Percentiles rank a stretch among this genome's conserved stretches.
These are phyloP conservation scores for Myiozetetes cayanensis DNA, from an alignment of 2,113 vertebrate species.

Conservation along the genomic window DNA sequence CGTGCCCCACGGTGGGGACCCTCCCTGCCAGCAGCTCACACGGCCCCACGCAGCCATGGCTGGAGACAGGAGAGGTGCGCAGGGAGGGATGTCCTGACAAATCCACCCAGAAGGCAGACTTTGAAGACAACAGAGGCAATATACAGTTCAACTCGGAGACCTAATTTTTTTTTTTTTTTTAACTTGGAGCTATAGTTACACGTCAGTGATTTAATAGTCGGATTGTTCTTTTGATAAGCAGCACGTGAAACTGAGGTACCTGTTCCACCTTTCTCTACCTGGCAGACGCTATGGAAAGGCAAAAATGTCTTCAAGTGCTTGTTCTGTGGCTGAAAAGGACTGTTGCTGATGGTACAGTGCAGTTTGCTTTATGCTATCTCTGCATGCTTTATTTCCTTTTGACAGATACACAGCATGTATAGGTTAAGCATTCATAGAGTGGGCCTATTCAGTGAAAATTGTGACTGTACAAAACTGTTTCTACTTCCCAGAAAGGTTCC, in stretches of 20 bases:
- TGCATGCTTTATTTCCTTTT: not conserved
- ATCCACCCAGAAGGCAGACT: not conserved
- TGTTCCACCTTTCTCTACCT: not conserved
- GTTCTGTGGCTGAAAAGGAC: not conserved
- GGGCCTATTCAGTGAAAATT: not conserved
- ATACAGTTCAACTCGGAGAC: not conserved
- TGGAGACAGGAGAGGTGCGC: not conserved
- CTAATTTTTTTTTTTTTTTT: not conserved
- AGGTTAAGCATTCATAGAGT: not conserved
- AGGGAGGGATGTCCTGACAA: not conserved
- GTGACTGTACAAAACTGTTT: slow-evolving; percentile 6
- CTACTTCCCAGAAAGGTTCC: not conserved
- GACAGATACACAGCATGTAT: rapidly evolving
- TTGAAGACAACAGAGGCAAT: not conserved
- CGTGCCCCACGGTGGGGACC: not conserved
- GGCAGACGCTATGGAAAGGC: not conserved
- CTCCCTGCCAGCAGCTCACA: not conserved
- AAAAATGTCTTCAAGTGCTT: not conserved
- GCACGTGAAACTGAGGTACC: not conserved
- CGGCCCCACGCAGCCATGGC: not conserved
- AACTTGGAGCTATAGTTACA: not conserved
- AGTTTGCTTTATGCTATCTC: not conserved
- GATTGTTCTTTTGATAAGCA: slow-evolving; percentile 17
- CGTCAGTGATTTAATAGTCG: not conserved
- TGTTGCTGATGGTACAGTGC: not conserved